Evolutionary conservation across 2,888 invertebrate species (phyloP), one percentile per base, ranked within the genome.

Genomic region (Reticulitermes lucifugus): DNA sequence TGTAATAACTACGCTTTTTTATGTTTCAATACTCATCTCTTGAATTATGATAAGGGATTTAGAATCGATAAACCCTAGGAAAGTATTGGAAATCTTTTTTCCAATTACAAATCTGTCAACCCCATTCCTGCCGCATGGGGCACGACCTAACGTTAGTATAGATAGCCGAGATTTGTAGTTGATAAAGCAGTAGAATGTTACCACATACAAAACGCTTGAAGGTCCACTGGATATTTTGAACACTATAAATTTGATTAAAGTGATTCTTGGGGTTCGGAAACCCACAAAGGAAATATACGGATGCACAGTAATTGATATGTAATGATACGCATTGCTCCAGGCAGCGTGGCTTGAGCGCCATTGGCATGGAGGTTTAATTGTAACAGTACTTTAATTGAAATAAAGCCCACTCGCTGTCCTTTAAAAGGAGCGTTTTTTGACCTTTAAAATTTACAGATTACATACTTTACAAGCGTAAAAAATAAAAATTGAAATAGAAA

Each of bases 201-300:
- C 10, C 46, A 46, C 46, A 9, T 12, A 46, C 70, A 18, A 25
- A 25, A 70, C 9, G 35, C 73, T 18, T 73, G 41, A 41, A 73
- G 73, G 73, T 41, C 9, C 9, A 41, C 6, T 41, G 21, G 41
- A 73, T 73, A 73, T 73, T 73, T 73, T 29, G 6, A 73, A 73
- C 73, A 43, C 73, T 73, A 21, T 2, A 55, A 55, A 77, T 43
- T 77, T 46, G 46, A 51, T 77, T 21, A 77, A 77, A 77, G n/a
- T 46, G 22, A 46, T 77, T 77, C 43, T 77, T 46, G 35, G 65
- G 60, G 60, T 60, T 60, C 1, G 7, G 22, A n/a, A 41, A 43
- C 51, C 9, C 22, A 77, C 77, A 46, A 77, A 77, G 21, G 29
- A n/a, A 77, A 77, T n/a, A 43, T 46, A 46, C 7, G 75, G 75